Percentiles rank a stretch among this genome's conserved stretches.
phyloP scores from a whole-genome alignment of 2,113 vertebrate species.

The Falcunculus frontatus region DNA sequence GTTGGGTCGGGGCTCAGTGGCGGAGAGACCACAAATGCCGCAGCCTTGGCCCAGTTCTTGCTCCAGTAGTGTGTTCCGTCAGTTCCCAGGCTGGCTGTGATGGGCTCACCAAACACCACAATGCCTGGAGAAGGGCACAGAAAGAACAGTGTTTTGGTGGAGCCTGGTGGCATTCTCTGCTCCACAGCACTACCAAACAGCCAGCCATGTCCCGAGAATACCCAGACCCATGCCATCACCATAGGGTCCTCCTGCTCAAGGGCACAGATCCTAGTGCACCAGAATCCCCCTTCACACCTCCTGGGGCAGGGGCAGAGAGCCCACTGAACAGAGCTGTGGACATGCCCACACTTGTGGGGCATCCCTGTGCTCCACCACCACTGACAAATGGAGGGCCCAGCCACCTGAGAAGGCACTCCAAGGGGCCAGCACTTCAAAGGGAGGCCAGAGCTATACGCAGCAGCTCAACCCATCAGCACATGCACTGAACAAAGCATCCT shows the following conservation, averaged over 20 bases:
- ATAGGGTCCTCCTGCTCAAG: background rate
- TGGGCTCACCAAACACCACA: slow-evolving; percentile 96
- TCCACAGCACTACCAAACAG: background rate
- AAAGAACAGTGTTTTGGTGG: background rate
- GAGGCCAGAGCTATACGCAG: background rate
- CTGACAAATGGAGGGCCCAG: background rate
- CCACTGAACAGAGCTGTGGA: background rate
- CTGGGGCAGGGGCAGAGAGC: background rate
- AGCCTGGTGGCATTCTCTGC: background rate
- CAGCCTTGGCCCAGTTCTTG: slow-evolving; percentile 99
- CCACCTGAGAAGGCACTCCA: background rate
- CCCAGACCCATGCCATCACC: background rate
- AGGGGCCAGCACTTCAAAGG: background rate
- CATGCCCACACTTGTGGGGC: background rate
- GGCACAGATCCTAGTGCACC: background rate
- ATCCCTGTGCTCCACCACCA: background rate
- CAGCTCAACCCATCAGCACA: background rate
- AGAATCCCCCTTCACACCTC: background rate
- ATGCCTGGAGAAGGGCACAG: slow-evolving; percentile 75
- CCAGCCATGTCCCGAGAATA: background rate
- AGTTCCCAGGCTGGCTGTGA: slow-evolving; percentile 92
- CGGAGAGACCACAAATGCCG: slow-evolving; percentile 92
- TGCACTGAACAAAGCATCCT: rapidly evolving
- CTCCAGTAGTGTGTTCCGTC: slow-evolving; percentile 99
- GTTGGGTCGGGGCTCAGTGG: slow-evolving; percentile 96